These are phyloP conservation scores for Hypotaenidia philippensis DNA, from an alignment of 2,797 vertebrate species.

Conservation along the genomic window DNA sequence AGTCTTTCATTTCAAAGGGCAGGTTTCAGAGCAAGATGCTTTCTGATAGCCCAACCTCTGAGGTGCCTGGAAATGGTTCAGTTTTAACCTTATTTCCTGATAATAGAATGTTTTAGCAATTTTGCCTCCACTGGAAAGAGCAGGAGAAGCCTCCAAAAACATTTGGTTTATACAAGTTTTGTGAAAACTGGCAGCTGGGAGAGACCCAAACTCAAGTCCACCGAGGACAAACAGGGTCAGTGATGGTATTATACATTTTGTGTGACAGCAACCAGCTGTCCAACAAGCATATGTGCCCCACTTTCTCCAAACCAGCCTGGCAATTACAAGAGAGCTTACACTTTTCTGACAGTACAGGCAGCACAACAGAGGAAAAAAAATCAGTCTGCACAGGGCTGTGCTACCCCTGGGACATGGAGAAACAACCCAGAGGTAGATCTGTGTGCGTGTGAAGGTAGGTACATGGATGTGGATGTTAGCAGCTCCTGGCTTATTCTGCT, in stretches of 20 bases:
- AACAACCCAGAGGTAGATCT: not conserved
- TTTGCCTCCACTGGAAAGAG: not conserved
- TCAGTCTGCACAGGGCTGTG: not conserved
- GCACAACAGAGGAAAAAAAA: not conserved
- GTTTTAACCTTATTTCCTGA: not conserved
- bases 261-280: slow-evolving; percentile 18
- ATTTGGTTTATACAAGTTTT: not conserved
- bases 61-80: not conserved
- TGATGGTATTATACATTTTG: not conserved
- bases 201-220: not conserved
- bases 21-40: not conserved
- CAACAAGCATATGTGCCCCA: not conserved
- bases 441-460: not conserved
- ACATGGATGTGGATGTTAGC: not conserved
- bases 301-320: slow-evolving; percentile 10
- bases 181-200: not conserved
- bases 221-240: not conserved
- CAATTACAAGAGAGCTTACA: not conserved
- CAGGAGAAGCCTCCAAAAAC: not conserved
- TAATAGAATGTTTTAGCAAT: not conserved
- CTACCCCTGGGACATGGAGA: not conserved
- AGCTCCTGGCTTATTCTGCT: not conserved
- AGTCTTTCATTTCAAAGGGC: not conserved
- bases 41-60: not conserved
- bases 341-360: not conserved